phyloP scores from a whole-genome alignment of 1,140 invertebrate genomes.

The Matsumurasca onukii region DNA sequence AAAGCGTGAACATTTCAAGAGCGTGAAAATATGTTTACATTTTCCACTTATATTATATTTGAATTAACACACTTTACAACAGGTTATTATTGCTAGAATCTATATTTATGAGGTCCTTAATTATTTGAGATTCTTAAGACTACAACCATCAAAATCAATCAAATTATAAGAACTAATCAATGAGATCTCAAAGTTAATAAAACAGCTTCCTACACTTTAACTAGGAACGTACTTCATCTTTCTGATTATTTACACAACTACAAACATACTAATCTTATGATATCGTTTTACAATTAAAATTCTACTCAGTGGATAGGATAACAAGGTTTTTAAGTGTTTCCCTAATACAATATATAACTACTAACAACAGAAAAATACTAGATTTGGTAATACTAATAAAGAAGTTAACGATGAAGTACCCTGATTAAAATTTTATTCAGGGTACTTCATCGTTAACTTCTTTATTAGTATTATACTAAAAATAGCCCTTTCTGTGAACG shows the following conservation, averaged over 20 bases:
- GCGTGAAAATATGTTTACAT: slow-evolving; percentile 22
- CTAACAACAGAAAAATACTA: no score
- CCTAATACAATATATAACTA: no score
- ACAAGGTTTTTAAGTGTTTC: no score
- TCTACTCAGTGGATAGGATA: no score
- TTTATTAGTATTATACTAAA: no score
- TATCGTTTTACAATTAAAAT: no score
- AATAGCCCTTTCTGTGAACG: no score
- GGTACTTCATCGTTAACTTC: no score
- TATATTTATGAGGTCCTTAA: background rate
- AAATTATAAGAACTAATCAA: background rate
- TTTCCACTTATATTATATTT: background rate
- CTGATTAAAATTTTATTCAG: no score
- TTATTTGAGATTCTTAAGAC: background rate
- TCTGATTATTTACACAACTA: slow-evolving; percentile 12
- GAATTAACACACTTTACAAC: slow-evolving; percentile 1
- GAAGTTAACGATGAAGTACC: no score
- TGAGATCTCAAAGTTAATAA: slow-evolving; percentile 1
- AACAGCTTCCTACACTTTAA: background rate
- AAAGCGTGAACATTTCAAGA: slow-evolving; percentile 22
- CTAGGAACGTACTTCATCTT: background rate
- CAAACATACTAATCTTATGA: no score
- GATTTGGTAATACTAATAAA: no score
- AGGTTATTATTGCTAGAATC: slow-evolving; percentile 20
- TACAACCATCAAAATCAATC: background rate